Evolutionary conservation across 1,140 invertebrate species (phyloP).

Genomic region (Vanessa atalanta): DNA sequence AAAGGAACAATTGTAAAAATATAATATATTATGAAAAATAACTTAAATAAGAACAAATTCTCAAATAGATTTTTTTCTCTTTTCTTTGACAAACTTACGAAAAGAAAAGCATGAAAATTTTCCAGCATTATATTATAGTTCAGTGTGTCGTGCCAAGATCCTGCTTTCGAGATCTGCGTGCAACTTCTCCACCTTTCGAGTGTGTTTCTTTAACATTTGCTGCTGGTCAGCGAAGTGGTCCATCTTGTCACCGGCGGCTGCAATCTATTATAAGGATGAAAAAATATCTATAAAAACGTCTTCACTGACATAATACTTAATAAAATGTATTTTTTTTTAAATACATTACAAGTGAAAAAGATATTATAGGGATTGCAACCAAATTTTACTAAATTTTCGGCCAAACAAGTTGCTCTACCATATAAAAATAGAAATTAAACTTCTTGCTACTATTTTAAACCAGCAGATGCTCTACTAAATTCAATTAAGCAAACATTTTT

Average conservation of each 20-base stretch:
- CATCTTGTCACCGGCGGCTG: constrained; percentile 83
- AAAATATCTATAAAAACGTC: constrained; percentile 7
- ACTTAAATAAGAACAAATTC: neutral
- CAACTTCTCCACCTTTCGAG: constrained; percentile 92
- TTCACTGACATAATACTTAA: too few relatives aligned
- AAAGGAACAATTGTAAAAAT: neutral
- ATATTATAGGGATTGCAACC: too few relatives aligned
- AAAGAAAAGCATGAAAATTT: neutral
- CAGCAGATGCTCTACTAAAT: too few relatives aligned
- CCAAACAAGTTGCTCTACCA: too few relatives aligned
- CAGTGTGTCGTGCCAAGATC: constrained; percentile 88
- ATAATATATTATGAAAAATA: neutral
- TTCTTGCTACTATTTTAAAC: too few relatives aligned
- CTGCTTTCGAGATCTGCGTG: constrained; percentile 90
- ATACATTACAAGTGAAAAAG: too few relatives aligned
- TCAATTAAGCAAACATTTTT: too few relatives aligned
- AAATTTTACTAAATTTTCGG: too few relatives aligned
- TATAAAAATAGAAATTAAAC: too few relatives aligned
- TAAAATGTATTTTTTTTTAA: too few relatives aligned
- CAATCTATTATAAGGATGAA: constrained; percentile 69
- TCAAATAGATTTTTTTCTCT: neutral
- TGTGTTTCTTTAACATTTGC: constrained; percentile 90
- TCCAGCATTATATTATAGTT: constrained; percentile 78
- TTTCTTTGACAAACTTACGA: neutral
- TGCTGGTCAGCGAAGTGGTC: constrained; percentile 84